Evolutionary conservation across 2,888 invertebrate genomes (phyloP), one percentile per base, ranked within the genome.

Genomic region (Suillia variegata): DNA sequence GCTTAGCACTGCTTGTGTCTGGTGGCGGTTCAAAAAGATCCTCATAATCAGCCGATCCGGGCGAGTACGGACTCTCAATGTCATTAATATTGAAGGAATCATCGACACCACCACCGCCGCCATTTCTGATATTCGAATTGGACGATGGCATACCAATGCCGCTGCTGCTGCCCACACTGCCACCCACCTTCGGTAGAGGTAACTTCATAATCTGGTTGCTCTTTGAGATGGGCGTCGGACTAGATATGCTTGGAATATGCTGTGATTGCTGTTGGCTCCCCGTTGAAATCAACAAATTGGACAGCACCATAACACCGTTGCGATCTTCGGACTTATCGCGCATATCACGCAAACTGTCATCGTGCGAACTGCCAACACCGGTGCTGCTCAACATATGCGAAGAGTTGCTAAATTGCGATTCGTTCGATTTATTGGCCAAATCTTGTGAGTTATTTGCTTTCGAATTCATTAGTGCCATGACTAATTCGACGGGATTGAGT

Each of bases 31-130:
- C 90, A 83, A 94, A 94, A 65, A 94, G 85, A 79, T 94, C 93
- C 71, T 93, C 93, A 77, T 92, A 93, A 80, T 94, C 91, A 71
- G 90, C 91, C n/a, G 93, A 92, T 49, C 92, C 93, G 0, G 94
- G 94, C 52, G 93, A 93, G 83, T 94, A 94, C 0, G 94, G 95
- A 20, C 94, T 93, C 67, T 90, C 90, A 77, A 90, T 87, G 13
- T 91, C 91, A 81, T 88, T 85, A 8, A 71, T 65, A 52, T 64
- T 66, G 66, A 86, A 86, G 10, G 75, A 69, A 51, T 85, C 85
- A 67, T 89, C 89, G 38, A 83, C 83, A 0, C 72, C 67, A 66
- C 45, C 58, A 0, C 72, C 67, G 66, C 45, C 58, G 21, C 71
- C 70, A 56, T 68, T 75, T 26, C 70, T 67, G 18, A 66, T 15